Conservation (phyloP, 2,113 vertebrate genomes). For the Ahaetulla prasina region DNA sequence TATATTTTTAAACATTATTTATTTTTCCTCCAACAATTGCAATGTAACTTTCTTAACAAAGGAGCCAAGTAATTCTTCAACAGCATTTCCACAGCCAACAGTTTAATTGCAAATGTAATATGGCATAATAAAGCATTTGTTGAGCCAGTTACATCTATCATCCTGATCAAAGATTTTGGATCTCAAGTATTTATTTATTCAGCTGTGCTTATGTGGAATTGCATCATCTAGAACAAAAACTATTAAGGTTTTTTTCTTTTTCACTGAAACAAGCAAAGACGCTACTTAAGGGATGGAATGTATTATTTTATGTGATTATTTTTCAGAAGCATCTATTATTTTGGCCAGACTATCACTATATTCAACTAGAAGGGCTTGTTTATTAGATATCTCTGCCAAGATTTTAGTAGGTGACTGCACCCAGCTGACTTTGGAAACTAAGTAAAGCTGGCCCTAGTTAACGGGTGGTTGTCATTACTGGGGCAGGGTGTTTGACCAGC, state of each 20-base stretch:
- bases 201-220: background rate
- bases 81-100: slow-evolving; percentile 18
- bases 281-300: background rate
- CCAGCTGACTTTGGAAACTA: background rate
- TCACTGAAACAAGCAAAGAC: background rate
- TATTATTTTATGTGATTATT: background rate
- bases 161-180: slow-evolving; percentile 22
- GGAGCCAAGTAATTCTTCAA: background rate
- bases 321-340: background rate
- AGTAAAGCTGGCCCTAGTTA: background rate
- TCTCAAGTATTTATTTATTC: slow-evolving; percentile 11
- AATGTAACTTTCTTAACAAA: background rate
- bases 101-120: slow-evolving; percentile 9
- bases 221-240: slow-evolving; percentile 17
- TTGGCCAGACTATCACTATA: background rate
- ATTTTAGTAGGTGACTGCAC: background rate
- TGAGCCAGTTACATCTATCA: background rate
- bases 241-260: slow-evolving; percentile 17
- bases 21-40: background rate
- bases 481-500: background rate
- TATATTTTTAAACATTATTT: background rate
- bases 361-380: background rate
- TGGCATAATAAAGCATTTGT: slow-evolving; percentile 33
- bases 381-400: background rate
- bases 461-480: background rate